Evolutionary conservation across 2,797 vertebrate species (phyloP).

Genomic region (Eulemur coronatus): DNA sequence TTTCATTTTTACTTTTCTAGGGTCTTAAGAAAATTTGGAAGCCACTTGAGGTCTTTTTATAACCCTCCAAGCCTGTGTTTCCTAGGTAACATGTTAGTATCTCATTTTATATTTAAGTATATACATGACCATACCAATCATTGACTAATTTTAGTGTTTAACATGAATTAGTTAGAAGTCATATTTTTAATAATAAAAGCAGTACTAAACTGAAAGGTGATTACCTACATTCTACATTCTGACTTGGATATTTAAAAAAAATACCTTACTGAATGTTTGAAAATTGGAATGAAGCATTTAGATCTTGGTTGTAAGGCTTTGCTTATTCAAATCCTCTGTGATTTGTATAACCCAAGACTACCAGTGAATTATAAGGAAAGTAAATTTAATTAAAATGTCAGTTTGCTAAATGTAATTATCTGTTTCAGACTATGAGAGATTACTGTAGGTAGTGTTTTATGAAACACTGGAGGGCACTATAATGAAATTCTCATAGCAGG

Average conservation of each 20-base stretch:
- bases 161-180: slow-evolving; percentile 32
- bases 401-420: slow-evolving; percentile 77
- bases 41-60: slow-evolving; percentile 44
- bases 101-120: slow-evolving; percentile 54
- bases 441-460: slow-evolving; percentile 76
- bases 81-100: slow-evolving; percentile 58
- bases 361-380: slow-evolving; percentile 67
- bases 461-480: slow-evolving; percentile 70
- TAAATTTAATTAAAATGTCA: slow-evolving; percentile 83
- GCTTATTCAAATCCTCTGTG: slow-evolving; percentile 75
- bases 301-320: slow-evolving; percentile 64
- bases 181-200: neutral
- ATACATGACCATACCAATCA: neutral
- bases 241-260: slow-evolving; percentile 21
- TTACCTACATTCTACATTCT: slow-evolving; percentile 5
- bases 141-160: slow-evolving; percentile 60
- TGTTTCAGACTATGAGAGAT: slow-evolving; percentile 69
- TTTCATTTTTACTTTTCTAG: neutral
- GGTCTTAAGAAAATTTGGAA: slow-evolving; percentile 37
- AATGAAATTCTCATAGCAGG: slow-evolving; percentile 42
- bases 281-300: slow-evolving; percentile 56
- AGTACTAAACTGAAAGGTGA: slow-evolving; percentile 22
- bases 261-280: slow-evolving; percentile 64
- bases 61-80: slow-evolving; percentile 46
- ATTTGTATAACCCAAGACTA: slow-evolving; percentile 73